Evolutionary conservation across 92 coral and sea anemone species (phyloP).

Genomic region (Anthopleura xanthogrammica): DNA sequence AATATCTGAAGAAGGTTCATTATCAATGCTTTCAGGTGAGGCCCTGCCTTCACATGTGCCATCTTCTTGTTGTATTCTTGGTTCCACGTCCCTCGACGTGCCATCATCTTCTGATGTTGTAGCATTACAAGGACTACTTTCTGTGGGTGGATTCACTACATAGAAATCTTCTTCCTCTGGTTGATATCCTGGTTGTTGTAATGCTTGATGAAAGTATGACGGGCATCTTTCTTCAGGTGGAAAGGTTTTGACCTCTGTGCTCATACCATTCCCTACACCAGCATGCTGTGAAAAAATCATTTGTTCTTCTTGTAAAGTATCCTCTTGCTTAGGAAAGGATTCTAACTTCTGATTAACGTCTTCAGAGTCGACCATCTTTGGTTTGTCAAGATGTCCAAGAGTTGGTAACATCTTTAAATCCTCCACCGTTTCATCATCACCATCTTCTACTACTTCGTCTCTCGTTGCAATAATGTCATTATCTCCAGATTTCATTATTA

Average conservation of each 20-base stretch:
- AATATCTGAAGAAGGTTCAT: neutral
- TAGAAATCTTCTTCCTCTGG: constrained; percentile 5
- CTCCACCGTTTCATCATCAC: neutral
- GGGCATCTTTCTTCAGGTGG: neutral
- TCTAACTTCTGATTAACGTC: neutral
- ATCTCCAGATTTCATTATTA: neutral
- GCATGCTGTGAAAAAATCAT: neutral
- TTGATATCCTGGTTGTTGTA: neutral
- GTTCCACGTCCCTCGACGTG: neutral
- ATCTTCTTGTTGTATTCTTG: neutral
- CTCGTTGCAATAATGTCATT: neutral
- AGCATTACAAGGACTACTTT: neutral
- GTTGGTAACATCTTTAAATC: neutral
- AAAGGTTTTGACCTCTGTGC: neutral
- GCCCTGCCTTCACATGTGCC: neutral
- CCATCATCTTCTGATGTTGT: neutral
- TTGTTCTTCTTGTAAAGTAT: neutral
- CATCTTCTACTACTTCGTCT: neutral
- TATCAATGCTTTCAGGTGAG: neutral
- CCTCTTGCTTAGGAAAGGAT: neutral
- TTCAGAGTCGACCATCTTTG: neutral
- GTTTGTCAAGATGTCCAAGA: neutral
- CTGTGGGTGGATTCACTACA: constrained; percentile 16
- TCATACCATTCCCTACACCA: neutral
- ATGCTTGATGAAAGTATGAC: neutral